phyloP scores from a whole-genome alignment of 2,113 vertebrate genomes.

The Microtus ochrogaster region DNA sequence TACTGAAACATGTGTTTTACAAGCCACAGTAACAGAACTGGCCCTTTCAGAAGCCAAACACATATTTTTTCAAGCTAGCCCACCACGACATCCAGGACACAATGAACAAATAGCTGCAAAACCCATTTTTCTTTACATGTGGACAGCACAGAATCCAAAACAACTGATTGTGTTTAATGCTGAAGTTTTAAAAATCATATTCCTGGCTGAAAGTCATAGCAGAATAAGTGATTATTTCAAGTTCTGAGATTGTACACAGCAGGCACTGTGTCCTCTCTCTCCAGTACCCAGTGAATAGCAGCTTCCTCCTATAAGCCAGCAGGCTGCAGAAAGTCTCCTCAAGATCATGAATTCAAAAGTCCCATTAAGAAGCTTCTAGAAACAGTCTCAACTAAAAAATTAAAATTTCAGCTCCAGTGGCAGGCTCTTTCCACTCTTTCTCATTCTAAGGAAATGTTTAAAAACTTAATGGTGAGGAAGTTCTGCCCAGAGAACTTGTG shows the following conservation, averaged over 20 bases:
- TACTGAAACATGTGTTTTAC: neutral
- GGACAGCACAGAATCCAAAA: conserved; percentile 12
- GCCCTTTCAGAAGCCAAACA: neutral
- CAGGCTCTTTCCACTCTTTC: conserved; percentile 39
- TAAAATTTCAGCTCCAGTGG: conserved; percentile 58
- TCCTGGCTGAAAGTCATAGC: conserved; percentile 45
- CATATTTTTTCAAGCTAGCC: conserved; percentile 31
- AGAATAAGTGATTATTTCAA: conserved; percentile 60
- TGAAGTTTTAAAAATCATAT: conserved; percentile 65
- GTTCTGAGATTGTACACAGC: conserved; percentile 46
- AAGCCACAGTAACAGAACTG: neutral
- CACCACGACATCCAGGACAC: neutral
- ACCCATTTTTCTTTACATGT: neutral
- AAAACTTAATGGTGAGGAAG: neutral
- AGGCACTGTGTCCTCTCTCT: conserved; percentile 35
- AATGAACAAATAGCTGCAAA: conserved; percentile 27
- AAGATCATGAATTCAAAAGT: conserved; percentile 64
- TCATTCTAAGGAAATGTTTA: neutral
- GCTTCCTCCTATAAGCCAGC: conserved; percentile 40
- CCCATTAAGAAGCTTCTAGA: conserved; percentile 67
- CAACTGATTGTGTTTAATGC: conserved; percentile 26
- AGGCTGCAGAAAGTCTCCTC: conserved; percentile 55
- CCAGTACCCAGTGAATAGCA: neutral
- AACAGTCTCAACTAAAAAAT: conserved; percentile 61
- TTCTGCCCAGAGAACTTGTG: conserved; percentile 6